phyloP scores from a whole-genome alignment of 1,140 invertebrate genomes.

The Phymorhynchus buccinoides region DNA sequence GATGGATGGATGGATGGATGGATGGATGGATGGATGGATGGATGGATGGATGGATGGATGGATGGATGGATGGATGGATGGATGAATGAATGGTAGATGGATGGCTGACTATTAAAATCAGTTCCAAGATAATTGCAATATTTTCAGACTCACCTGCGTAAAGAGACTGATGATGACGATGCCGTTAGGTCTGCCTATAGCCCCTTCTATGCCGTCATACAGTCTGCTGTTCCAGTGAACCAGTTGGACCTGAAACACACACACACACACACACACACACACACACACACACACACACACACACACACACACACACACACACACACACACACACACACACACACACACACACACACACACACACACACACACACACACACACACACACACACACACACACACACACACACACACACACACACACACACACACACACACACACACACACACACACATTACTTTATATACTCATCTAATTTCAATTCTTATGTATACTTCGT shows the following conservation, averaged over 20 bases:
- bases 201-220: slow-evolving; percentile 58
- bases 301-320: too few relatives aligned
- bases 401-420: slow-evolving; percentile 8
- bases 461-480: too few relatives aligned
- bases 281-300: too few relatives aligned
- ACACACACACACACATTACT: too few relatives aligned
- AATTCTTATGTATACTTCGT: too few relatives aligned
- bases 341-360: slow-evolving; percentile 11
- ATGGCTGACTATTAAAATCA: too few relatives aligned
- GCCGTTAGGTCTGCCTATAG: slow-evolving; percentile 57
- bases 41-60: not conserved
- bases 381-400: not conserved
- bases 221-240: slow-evolving; percentile 61
- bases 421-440: not conserved
- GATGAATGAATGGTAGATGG: too few relatives aligned
- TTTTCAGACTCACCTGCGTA: slow-evolving; percentile 57
- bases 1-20: slow-evolving; percentile 38
- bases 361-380: not conserved
- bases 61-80: too few relatives aligned
- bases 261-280: not conserved
- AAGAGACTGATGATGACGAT: slow-evolving; percentile 58
- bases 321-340: not conserved
- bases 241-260: slow-evolving; percentile 55
- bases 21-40: slow-evolving; percentile 39
- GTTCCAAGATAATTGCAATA: too few relatives aligned